Base-by-base conservation (phyloP, 2,113 vertebrate genomes). In the Istiophorus platypterus region DNA sequence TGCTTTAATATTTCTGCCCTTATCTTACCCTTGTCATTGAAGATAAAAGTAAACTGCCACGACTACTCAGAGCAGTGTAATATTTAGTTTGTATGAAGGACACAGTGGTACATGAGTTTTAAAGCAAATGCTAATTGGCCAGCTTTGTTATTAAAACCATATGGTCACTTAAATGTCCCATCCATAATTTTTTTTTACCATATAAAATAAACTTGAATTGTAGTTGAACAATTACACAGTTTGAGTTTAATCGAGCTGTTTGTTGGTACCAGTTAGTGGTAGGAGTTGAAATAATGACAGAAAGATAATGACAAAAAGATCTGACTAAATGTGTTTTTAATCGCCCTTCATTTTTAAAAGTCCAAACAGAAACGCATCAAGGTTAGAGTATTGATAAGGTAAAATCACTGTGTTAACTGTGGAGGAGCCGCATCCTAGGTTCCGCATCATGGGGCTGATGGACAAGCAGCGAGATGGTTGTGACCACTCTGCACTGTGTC, bases 1-100 rank as follows among this genome's bases (percentile, higher is more conserved):
- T 76, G 81, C 76, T 87, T 80, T 78, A 85, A 76, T 78, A 74
- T 84, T 68, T 56, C 39, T 72, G 83, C 66, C 85, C 77, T 85
- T 78, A 66, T 81, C 49, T 77, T 74, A 31, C 77, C 84, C 72
- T 88, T 89, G 87, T 84, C 80, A 5, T 3, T 72, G 29, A n/a
- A 62, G 84, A 87, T 84, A 64, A 92, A 76, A 79, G 75, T 79
- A 65, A 77, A 67, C 31, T n/a, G 59, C 57, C 18, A 42, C 18
- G 37, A 75, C 57, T 17, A 42, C 41, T 72, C 27, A 22, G 57
- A 52, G 29, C 61, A 59, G 58, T 51, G 17, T 39, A 12, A 69
- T 67, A 63, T 18, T 22, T 73, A 57, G 26, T 26, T n/a, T n/a
- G 5, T 62, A 42, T 72, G 37, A n/a, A n/a, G n/a, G n/a, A n/a